Evolutionary conservation across 2,113 vertebrate genomes (phyloP).

Genomic region (Oryctolagus cuniculus): DNA sequence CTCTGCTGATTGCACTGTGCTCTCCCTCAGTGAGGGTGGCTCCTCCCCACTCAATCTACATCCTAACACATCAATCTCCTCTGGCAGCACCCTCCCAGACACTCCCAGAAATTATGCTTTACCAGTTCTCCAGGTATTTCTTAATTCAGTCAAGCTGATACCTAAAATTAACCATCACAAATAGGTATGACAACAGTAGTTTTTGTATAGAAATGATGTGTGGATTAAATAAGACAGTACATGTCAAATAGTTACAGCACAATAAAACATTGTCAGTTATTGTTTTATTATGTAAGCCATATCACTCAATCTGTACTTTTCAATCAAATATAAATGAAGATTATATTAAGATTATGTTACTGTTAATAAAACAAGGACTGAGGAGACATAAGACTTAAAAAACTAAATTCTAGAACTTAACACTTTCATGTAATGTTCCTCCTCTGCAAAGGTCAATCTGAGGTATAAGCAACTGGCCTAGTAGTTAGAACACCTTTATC

Average conservation of each 20-base stretch:
- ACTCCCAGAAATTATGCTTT: no score
- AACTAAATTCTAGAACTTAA: background rate
- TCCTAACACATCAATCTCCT: no score
- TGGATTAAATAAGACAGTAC: background rate
- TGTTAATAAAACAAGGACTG: background rate
- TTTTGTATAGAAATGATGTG: background rate
- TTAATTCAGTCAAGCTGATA: no score
- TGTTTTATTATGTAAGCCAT: background rate
- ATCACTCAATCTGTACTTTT: slow-evolving; percentile 1
- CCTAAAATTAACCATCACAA: background rate
- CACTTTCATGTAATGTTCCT: background rate
- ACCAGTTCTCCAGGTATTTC: no score
- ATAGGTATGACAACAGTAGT: background rate
- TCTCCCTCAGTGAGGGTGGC: no score
- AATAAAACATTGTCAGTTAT: background rate
- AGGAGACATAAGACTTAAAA: background rate
- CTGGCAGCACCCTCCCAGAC: no score
- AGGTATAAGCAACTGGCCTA: no score
- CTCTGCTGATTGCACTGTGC: no score
- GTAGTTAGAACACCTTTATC: no score
- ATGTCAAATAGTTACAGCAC: background rate
- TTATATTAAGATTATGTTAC: background rate
- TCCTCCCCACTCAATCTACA: no score
- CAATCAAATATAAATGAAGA: background rate
- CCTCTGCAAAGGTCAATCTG: background rate